A percentile compares a stretch with the other conserved stretches of the same genome.
phyloP scores from a whole-genome alignment of 2,888 invertebrate species.

The Folsomia manolachei region DNA sequence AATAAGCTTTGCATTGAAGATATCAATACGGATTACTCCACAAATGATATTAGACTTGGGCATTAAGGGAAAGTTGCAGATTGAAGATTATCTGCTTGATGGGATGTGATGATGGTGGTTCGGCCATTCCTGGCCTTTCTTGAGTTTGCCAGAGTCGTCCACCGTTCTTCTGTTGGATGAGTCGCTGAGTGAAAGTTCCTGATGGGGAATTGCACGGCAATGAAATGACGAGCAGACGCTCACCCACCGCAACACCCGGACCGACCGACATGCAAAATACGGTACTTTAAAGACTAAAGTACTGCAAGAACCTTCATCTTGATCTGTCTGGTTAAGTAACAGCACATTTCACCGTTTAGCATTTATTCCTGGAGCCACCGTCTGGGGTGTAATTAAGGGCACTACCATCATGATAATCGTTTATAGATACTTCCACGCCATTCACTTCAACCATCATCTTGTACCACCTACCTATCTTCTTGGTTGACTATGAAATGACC shows the following conservation, averaged over 20 bases:
- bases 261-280: neutral
- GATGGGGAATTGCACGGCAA: neutral
- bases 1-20: too few relatives aligned
- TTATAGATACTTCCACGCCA: constrained; percentile 15
- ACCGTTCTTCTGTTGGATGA: too few relatives aligned
- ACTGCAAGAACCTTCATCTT: too few relatives aligned
- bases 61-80: neutral
- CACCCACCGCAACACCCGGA: neutral
- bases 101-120: neutral
- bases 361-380: neutral
- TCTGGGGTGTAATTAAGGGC: constrained; percentile 19
- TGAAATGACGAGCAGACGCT: neutral
- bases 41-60: neutral
- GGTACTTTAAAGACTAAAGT: too few relatives aligned
- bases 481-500: neutral
- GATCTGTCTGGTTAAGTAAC: neutral
- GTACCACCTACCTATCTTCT: neutral
- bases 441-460: neutral
- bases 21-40: too few relatives aligned
- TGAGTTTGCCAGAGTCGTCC: neutral
- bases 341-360: neutral
- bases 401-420: constrained; percentile 14
- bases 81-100: neutral
- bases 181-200: neutral
- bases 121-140: too few relatives aligned